Conservation (phyloP, 37 sponge, comb jelly and placozoan species). For the Bolinopsis microptera region DNA sequence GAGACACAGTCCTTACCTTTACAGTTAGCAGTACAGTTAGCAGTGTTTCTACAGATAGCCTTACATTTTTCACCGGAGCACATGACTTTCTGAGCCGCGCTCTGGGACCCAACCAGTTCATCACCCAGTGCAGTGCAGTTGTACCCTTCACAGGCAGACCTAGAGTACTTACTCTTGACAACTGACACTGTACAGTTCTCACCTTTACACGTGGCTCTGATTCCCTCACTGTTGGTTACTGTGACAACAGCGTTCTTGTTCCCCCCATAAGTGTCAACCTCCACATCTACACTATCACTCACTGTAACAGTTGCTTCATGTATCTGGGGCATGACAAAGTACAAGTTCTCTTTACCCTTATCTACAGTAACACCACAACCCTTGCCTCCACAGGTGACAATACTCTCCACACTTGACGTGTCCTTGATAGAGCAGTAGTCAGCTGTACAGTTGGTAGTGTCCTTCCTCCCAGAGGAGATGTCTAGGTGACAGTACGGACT, state of each 20-base stretch:
- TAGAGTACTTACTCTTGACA: not conserved
- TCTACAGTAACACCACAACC: not conserved
- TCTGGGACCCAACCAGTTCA: not conserved
- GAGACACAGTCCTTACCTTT: not conserved
- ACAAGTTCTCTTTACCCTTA: not conserved
- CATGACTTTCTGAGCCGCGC: not conserved
- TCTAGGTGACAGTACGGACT: not conserved
- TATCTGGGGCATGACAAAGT: not conserved
- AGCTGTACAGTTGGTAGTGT: not conserved
- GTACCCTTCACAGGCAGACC: not conserved
- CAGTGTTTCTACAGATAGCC: not conserved
- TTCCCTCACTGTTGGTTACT: not conserved
- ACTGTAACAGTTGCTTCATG: not conserved
- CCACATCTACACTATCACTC: not conserved
- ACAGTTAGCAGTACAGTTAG: not conserved
- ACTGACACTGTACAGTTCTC: not conserved
- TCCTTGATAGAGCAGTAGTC: not conserved
- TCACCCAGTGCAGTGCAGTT: not conserved
- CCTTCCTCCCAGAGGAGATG: not conserved
- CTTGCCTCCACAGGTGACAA: not conserved
- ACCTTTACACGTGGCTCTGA: not conserved
- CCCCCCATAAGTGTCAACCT: not conserved
- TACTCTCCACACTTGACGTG: not conserved
- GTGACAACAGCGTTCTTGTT: not conserved
- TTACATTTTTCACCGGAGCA: not conserved